Percentiles rank a stretch among this genome's conserved stretches.
phyloP scores from a whole-genome alignment of 1,140 invertebrate species.

The Andrena cerasifolii region DNA sequence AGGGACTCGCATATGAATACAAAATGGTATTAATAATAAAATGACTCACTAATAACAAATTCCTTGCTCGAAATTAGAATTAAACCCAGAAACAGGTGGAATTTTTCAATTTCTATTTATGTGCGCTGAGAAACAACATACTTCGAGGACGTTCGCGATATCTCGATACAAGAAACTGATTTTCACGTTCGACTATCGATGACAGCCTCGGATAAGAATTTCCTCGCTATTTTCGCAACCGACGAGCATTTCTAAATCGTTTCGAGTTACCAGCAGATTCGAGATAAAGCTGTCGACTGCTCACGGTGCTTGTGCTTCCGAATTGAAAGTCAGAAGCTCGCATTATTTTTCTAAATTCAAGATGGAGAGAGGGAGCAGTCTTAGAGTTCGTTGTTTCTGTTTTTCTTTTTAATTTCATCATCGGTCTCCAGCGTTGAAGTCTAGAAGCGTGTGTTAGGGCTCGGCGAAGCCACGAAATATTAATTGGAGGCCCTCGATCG shows the following conservation, averaged over 20 bases:
- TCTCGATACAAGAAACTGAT: neutral
- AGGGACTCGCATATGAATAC: too few relatives aligned
- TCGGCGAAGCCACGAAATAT: neutral
- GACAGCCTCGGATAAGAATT: conserved; percentile 1
- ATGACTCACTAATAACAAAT: too few relatives aligned
- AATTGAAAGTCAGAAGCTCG: neutral
- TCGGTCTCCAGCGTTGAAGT: too few relatives aligned
- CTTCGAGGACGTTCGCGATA: neutral
- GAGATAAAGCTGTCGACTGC: neutral
- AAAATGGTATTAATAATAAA: too few relatives aligned
- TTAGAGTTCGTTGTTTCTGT: too few relatives aligned
- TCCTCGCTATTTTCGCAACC: conserved; percentile 19
- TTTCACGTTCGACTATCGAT: conserved; percentile 15
- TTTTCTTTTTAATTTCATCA: too few relatives aligned
- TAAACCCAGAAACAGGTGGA: too few relatives aligned
- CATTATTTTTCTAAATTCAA: too few relatives aligned
- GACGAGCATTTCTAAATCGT: conserved; percentile 26
- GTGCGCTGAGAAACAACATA: neutral
- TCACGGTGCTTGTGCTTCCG: neutral
- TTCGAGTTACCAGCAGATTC: neutral
- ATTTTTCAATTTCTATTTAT: too few relatives aligned
- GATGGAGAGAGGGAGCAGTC: too few relatives aligned
- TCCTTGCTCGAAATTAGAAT: too few relatives aligned
- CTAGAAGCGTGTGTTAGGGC: too few relatives aligned
- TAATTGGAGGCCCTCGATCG: conserved; percentile 2